Conservation (phyloP, 1,140 invertebrate species). For the Batillaria attramentaria region DNA sequence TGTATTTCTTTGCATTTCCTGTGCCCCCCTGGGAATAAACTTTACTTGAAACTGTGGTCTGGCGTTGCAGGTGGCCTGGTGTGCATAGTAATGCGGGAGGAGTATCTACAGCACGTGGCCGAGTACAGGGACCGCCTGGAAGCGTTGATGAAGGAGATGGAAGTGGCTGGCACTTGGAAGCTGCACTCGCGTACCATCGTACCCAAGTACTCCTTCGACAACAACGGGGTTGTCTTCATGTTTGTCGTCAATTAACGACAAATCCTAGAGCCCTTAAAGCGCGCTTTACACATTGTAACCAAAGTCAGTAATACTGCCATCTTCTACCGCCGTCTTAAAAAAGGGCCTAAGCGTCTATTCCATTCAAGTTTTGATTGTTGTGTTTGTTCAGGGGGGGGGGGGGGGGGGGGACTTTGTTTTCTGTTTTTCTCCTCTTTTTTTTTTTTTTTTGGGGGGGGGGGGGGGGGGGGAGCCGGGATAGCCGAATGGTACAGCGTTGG, state of each 20-base stretch:
- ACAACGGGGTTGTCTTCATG: slow-evolving; percentile 58
- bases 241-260: slow-evolving; percentile 33
- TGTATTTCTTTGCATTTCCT: neutral
- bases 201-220: slow-evolving; percentile 59
- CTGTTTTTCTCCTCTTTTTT: too few species aligned
- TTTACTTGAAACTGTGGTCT: neutral
- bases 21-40: neutral
- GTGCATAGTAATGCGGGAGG: slow-evolving; percentile 72
- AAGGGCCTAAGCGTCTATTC: too few species aligned
- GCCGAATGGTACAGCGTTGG: too few species aligned
- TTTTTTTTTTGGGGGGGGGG: too few species aligned
- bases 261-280: neutral
- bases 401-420: too few species aligned
- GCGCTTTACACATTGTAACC: neutral
- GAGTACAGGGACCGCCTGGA: slow-evolving; percentile 70
- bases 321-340: too few species aligned
- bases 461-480: too few species aligned
- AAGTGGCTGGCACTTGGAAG: slow-evolving; percentile 61
- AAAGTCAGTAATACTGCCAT: too few species aligned
- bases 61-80: slow-evolving; percentile 64
- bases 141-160: slow-evolving; percentile 62
- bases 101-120: slow-evolving; percentile 68
- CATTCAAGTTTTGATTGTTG: too few species aligned
- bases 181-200: slow-evolving; percentile 62
- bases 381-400: too few species aligned